Conservation (phyloP, 2,888 invertebrate species). For the Euplagia quadripunctaria region DNA sequence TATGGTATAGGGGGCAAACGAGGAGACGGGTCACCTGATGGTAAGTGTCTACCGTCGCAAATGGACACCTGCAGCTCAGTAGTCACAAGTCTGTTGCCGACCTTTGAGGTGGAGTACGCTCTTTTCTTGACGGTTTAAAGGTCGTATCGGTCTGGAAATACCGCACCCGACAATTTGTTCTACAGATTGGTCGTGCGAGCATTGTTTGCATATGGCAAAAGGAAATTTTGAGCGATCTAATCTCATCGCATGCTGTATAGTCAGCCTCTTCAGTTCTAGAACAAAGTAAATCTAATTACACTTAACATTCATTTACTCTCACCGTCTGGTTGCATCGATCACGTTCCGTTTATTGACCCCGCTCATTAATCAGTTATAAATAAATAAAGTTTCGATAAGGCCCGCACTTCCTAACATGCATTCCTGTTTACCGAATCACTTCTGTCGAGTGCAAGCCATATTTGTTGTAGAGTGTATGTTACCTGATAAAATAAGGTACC, state of each 20-base stretch:
- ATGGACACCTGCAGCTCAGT: too few species aligned
- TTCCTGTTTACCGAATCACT: conserved; percentile 28
- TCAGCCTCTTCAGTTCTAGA: neutral
- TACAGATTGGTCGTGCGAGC: too few species aligned
- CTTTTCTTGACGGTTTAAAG: too few species aligned
- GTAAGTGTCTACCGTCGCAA: too few species aligned
- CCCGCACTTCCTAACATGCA: conserved; percentile 29
- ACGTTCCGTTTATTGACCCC: conserved; percentile 47
- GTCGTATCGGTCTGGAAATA: too few species aligned
- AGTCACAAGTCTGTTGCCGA: too few species aligned
- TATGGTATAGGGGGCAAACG: too few species aligned
- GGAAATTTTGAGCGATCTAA: neutral
- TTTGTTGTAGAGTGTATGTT: conserved; percentile 7
- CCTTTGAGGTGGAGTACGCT: too few species aligned
- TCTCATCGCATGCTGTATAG: neutral
- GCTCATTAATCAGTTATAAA: conserved; percentile 44
- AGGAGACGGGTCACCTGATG: too few species aligned
- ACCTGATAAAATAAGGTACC: conserved; percentile 7
- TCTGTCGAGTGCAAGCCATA: conserved; percentile 18
- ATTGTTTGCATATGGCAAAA: neutral
- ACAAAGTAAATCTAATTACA: conserved; percentile 21
- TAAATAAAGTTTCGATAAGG: conserved; percentile 46
- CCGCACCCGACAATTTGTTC: too few species aligned
- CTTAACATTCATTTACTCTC: conserved; percentile 36
- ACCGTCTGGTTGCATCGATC: conserved; percentile 24